Percentiles rank a stretch among this genome's conserved stretches.
phyloP scores from a whole-genome alignment of 2,797 vertebrate genomes.

The Propithecus deckenii region DNA sequence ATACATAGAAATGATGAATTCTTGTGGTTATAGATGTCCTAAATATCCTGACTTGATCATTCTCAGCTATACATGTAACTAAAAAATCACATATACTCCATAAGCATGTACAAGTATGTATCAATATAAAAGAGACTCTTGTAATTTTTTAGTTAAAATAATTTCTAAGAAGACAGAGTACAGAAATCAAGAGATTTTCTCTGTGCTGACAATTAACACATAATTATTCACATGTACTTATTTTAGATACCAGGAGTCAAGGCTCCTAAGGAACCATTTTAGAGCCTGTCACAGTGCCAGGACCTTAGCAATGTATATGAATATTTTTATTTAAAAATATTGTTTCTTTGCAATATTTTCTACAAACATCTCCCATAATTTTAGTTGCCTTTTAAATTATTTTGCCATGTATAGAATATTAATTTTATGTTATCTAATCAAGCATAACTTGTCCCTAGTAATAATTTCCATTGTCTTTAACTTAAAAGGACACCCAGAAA shows the following conservation, averaged over 20 bases:
- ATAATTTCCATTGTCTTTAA: not conserved
- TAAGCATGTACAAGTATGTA: not conserved
- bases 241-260: not conserved
- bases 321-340: not conserved
- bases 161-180: not conserved
- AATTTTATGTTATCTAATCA: not conserved
- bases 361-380: not conserved
- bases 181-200: not conserved
- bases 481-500: not conserved
- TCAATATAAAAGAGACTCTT: not conserved
- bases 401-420: not conserved
- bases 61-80: not conserved
- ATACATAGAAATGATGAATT: not conserved
- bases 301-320: not conserved
- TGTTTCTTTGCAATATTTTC: not conserved
- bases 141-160: not conserved
- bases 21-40: not conserved
- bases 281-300: not conserved
- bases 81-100: not conserved
- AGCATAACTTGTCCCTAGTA: not conserved
- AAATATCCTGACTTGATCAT: not conserved
- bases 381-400: not conserved
- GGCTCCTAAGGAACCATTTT: not conserved
- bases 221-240: not conserved
- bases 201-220: not conserved